These are phyloP conservation scores for Steromphala cineraria DNA, from an alignment of 2,888 invertebrate species.

Conservation along the genomic window DNA sequence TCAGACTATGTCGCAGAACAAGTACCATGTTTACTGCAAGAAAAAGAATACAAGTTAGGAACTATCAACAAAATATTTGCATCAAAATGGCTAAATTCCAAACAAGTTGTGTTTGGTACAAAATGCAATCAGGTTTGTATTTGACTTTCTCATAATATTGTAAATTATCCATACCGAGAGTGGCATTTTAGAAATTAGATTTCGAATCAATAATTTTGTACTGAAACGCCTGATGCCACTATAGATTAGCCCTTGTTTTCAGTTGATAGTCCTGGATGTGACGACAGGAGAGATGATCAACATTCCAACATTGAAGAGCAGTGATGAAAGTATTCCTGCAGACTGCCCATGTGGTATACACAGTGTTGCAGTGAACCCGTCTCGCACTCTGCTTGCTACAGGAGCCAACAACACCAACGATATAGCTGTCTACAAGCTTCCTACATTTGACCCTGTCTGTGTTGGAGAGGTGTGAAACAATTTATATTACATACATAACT, in stretches of 20 bases:
- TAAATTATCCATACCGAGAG: no score
- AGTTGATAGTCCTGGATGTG: slow-evolving; percentile 94
- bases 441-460: slow-evolving; percentile 95
- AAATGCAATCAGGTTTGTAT: slow-evolving; percentile 93
- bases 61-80: slow-evolving; percentile 83
- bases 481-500: background rate
- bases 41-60: slow-evolving; percentile 67
- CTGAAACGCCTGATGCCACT: no score
- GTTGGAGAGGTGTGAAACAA: slow-evolving; percentile 84
- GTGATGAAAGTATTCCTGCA: slow-evolving; percentile 66
- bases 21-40: slow-evolving; percentile 64
- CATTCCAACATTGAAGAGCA: slow-evolving; percentile 85
- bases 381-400: slow-evolving; percentile 89
- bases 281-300: slow-evolving; percentile 89
- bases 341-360: slow-evolving; percentile 88
- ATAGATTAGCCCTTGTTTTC: slow-evolving; percentile 53
- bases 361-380: slow-evolving; percentile 95
- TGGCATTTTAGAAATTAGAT: no score
- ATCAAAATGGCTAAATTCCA: slow-evolving; percentile 95
- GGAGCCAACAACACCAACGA: slow-evolving; percentile 94
- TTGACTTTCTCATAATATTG: no score
- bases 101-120: slow-evolving; percentile 96
- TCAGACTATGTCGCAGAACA: slow-evolving; percentile 58
- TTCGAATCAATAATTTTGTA: no score
- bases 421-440: slow-evolving; percentile 91